Percentiles rank a stretch among this genome's conserved stretches.
Evolutionary conservation across 2,797 vertebrate genomes (phyloP).

Genomic region (Halcyon smyrnensis): DNA sequence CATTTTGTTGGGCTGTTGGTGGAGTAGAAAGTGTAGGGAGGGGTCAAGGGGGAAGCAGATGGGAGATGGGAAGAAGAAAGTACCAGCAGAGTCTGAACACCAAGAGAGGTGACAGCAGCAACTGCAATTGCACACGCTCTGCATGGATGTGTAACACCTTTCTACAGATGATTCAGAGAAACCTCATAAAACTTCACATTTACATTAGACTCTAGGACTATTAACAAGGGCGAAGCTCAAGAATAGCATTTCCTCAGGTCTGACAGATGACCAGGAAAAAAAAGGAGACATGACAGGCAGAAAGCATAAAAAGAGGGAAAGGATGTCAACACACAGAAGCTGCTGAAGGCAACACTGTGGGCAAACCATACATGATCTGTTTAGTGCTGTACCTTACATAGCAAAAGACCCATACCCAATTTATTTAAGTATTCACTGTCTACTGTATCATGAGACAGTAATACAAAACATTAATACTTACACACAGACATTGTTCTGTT

Average conservation of each 20-base stretch:
- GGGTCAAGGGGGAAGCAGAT: neutral
- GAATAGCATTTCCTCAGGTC: neutral
- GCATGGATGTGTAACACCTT: accelerated
- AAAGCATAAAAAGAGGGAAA: neutral
- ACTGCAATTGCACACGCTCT: neutral
- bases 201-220: neutral
- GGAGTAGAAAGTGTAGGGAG: neutral
- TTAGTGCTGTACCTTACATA: neutral
- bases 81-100: neutral
- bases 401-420: neutral
- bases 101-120: neutral
- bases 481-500: neutral
- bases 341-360: neutral
- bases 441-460: neutral
- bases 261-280: neutral
- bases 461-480: neutral
- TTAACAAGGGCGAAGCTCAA: neutral
- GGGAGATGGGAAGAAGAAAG: neutral
- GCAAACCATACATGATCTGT: neutral
- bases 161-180: neutral
- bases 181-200: neutral
- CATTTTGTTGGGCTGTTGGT: neutral
- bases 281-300: neutral
- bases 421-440: neutral
- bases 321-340: neutral